Conservation (phyloP, 64 coral and sea anemone species). For the Acropora tenuis region DNA sequence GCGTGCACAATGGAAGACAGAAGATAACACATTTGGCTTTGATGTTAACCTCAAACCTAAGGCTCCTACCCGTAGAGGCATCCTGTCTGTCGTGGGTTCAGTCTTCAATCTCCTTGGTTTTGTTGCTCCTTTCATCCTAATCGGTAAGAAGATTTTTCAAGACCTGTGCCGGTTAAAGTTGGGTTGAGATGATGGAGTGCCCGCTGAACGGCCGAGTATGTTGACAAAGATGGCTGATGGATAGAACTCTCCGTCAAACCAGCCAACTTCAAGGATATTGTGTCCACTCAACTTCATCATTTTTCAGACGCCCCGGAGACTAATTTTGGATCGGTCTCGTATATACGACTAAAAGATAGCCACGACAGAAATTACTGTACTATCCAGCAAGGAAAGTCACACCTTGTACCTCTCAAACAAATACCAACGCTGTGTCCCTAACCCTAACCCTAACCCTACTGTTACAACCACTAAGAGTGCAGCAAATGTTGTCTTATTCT, state of each 20-base stretch:
- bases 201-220: background rate
- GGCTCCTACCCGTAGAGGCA: conserved; percentile 1
- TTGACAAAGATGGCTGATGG: background rate
- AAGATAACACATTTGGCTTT: conserved; percentile 37
- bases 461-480: no score
- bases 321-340: background rate
- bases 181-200: conserved; percentile 2
- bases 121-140: background rate
- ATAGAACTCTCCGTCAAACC: background rate
- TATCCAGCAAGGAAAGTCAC: conserved; percentile 36
- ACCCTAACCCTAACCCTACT: no score
- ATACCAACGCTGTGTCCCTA: background rate
- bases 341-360: no score
- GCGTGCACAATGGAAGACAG: background rate
- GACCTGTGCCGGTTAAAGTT: background rate
- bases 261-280: conserved; percentile 1
- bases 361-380: no score
- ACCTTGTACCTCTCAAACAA: conserved; percentile 32
- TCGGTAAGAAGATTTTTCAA: conserved; percentile 32
- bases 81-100: conserved; percentile 17
- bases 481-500: no score
- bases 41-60: background rate
- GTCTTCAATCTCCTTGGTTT: conserved; percentile 23
- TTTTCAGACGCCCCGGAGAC: conserved; percentile 32
- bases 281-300: background rate